These are phyloP conservation scores for Pocillopora grandis DNA, from an alignment of 92 coral and sea anemone species.

Conservation along the genomic window DNA sequence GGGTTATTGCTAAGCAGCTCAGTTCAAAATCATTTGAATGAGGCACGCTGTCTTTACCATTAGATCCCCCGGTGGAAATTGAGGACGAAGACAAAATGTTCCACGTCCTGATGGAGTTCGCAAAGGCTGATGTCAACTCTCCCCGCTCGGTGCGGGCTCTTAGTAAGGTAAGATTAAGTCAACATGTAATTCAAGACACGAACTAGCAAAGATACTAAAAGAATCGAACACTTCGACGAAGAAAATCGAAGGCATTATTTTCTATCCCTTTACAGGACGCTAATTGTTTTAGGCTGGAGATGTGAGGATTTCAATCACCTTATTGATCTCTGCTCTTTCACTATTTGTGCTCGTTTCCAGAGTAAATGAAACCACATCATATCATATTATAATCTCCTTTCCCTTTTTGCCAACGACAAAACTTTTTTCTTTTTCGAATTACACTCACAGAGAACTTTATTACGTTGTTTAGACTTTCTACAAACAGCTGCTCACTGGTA, in stretches of 20 bases:
- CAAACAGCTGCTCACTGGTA: constrained; percentile 71
- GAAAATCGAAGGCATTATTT: no score
- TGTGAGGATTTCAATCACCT: no score
- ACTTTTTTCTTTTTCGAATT: neutral
- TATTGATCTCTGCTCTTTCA: no score
- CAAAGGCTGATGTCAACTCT: constrained; percentile 78
- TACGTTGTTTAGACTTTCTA: constrained; percentile 50
- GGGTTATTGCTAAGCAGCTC: no score
- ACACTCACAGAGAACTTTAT: neutral
- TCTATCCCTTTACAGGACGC: no score
- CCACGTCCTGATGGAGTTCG: constrained; percentile 77
- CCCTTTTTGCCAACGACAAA: no score
- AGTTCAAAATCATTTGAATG: neutral
- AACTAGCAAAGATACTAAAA: neutral
- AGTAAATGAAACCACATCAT: no score
- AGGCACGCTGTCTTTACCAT: neutral
- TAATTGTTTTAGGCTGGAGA: no score
- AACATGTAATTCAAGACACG: neutral
- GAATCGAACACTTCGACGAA: no score
- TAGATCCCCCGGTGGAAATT: constrained; percentile 28
- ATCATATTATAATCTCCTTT: no score
- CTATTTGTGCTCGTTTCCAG: no score
- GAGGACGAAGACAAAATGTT: constrained; percentile 70
- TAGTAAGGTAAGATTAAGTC: constrained; percentile 55
- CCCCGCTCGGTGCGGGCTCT: constrained; percentile 86